Evolutionary conservation across 2,888 invertebrate species (phyloP).

Genomic region (Stratiomys singularior): DNA sequence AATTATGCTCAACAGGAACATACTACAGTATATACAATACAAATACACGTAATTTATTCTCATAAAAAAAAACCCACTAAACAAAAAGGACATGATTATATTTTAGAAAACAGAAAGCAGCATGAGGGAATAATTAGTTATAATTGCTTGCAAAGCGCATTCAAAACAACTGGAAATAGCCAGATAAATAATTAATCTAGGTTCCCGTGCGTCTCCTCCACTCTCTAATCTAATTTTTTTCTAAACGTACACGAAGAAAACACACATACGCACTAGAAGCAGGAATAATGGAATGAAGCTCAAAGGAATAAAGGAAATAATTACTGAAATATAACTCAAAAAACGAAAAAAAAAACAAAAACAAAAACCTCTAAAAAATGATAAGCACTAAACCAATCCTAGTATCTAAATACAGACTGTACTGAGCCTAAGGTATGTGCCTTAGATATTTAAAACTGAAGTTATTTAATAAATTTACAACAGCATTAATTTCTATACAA

Average conservation of each 20-base stretch:
- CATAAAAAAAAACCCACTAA: neutral
- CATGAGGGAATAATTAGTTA: neutral
- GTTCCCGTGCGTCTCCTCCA: neutral
- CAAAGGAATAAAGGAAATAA: neutral
- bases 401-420: conserved; percentile 46
- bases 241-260: neutral
- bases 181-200: neutral
- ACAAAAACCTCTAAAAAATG: conserved; percentile 24
- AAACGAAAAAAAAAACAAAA: conserved; percentile 12
- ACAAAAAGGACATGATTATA: neutral
- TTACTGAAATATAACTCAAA: neutral
- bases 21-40: conserved; percentile 4
- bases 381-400: conserved; percentile 14
- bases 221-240: no score
- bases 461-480: conserved; percentile 28
- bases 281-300: neutral
- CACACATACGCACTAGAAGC: neutral
- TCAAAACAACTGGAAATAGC: neutral
- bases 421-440: conserved; percentile 55
- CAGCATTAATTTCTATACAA: conserved; percentile 32
- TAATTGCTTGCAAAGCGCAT: neutral
- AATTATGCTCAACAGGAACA: conserved; percentile 19
- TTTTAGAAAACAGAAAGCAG: neutral
- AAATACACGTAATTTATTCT: neutral
- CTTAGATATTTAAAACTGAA: conserved; percentile 50